Base-by-base conservation (phyloP, 2,888 invertebrate genomes). In the Oscheius sp. region DNA sequence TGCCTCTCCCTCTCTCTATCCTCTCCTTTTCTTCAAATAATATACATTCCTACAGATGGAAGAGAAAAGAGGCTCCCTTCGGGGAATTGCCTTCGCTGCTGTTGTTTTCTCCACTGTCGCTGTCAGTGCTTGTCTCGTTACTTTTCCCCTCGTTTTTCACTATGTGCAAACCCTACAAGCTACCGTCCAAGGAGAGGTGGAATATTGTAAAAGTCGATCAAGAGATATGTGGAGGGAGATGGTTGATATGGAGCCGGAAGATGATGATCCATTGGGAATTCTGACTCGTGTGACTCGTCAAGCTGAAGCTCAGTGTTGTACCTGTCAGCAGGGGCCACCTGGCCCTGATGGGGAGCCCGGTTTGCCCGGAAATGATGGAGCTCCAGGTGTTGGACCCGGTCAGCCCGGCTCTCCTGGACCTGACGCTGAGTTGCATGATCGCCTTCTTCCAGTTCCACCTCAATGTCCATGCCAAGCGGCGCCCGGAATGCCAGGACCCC, bases 401-500 rank as follows among this genome's bases (percentile, higher is more conserved):
- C 73, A 77, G 54, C 74, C 77, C 32, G 79, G 80, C 67, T 72
- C 82, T 30, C 84, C 84, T 49, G 84, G 84, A 33, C 80, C 82
- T 24, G 84, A 84, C 66, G 84, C 84, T 26, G 84, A 85, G 33
- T 73, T 84, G 22, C 84, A 85, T 63, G 84, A 84, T 51, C 59
- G 82, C 4, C 72, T 85, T n/a, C 77, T 83, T 17, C 85, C 85
- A 26, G 81, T 85, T 17, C 85, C 85, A 32, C 84, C 84, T 47
- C 85, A 85, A 64, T 85, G 85, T 66, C 77, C 83, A 63, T 81
- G 81, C 67, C 74, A 75, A 44, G 74, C 80, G 9, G 79, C 82
- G 30, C 81, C 82, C 87, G 93, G 93, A 22, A 92, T 93, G 85
- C 91, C 93, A 0, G 93, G 93, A 28, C 89, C 86, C 9, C 85